Evolutionary conservation across 53 echinoderm and acorn worm species (phyloP).

Genomic region (Astropecten irregularis): DNA sequence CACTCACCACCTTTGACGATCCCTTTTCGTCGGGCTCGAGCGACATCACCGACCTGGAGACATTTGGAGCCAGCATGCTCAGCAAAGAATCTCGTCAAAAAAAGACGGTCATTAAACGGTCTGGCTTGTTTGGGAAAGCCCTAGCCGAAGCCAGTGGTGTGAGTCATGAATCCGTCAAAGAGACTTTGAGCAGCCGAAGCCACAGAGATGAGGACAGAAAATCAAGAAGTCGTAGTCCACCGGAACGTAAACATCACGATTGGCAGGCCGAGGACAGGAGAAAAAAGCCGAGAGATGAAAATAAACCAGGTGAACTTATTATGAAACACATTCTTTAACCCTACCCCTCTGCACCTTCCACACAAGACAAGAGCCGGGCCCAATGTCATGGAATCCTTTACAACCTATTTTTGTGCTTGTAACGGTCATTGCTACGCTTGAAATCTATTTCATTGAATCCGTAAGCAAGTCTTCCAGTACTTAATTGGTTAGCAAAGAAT

Average conservation of each 20-base stretch:
- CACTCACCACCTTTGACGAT: conserved; percentile 51
- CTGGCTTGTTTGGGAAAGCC: conserved; percentile 77
- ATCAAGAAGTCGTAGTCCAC: background rate
- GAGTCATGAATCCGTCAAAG: background rate
- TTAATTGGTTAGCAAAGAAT: no score
- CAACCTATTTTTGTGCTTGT: no score
- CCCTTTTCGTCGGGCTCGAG: conserved; percentile 32
- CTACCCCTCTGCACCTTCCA: no score
- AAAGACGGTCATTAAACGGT: conserved; percentile 58
- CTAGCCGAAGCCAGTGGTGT: conserved; percentile 58
- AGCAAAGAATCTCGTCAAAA: conserved; percentile 21
- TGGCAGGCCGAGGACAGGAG: conserved; percentile 8
- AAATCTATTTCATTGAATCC: no score
- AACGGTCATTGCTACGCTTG: no score
- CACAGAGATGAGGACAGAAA: background rate
- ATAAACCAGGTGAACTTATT: conserved; percentile 30
- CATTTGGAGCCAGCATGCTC: conserved; percentile 60
- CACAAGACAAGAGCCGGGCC: no score
- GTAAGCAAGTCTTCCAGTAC: no score
- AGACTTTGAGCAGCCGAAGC: background rate
- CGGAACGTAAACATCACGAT: background rate
- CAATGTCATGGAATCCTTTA: no score
- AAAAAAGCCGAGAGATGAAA: conserved; percentile 32
- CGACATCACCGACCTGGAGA: conserved; percentile 88
- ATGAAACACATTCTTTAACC: no score